Evolutionary conservation across 2,888 invertebrate genomes (phyloP), one percentile per base, ranked within the genome.

Genomic region (Mimas tiliae): DNA sequence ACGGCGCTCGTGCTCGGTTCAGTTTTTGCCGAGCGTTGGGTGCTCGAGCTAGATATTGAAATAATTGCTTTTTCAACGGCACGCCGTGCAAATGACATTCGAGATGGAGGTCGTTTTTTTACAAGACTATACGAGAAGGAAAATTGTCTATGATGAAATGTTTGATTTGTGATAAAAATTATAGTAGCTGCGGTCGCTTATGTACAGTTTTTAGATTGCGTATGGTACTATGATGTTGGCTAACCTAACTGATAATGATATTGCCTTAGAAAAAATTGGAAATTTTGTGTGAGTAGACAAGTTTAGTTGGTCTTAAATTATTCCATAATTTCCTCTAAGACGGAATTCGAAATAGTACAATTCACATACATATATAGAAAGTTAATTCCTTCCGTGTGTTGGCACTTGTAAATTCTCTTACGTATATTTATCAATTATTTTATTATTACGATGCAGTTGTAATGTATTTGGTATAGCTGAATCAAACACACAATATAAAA

Each of bases 41-140:
- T 86, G 87, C 84, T 81, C 88, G 86, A 84, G 86, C 85, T 85
- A 87, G 90, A 89, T 92, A 91, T 92, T 93, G 92, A 90, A 93
- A 92, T 92, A 93, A 93, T 93, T 93, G 90, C 91, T 93, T 93
- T 92, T 93, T 91, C 90, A 88, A 89, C 92, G 88, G 87, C 91
- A 91, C 90, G 90, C 82, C 90, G 93, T 90, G 91, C 92, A 92
- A 93, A 92, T 92, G 93, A 92, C 93, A 93, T 93, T 93, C 92
- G 93, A 89, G 87, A 93, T 90, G 90, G 92, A 93, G 93, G 93
- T 88, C 92, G 91, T 88, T 93, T 92, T 92, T 92, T 93, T 86
- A 73, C 71, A 65, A 71, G 75, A 76, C 77, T 81, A 77, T 86
- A 87, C 86, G 82, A 87, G 87, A 85, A 84, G 88, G 87, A 90